Evolutionary conservation across 2,888 invertebrate species (phyloP).

Genomic region (Andrena camellia): DNA sequence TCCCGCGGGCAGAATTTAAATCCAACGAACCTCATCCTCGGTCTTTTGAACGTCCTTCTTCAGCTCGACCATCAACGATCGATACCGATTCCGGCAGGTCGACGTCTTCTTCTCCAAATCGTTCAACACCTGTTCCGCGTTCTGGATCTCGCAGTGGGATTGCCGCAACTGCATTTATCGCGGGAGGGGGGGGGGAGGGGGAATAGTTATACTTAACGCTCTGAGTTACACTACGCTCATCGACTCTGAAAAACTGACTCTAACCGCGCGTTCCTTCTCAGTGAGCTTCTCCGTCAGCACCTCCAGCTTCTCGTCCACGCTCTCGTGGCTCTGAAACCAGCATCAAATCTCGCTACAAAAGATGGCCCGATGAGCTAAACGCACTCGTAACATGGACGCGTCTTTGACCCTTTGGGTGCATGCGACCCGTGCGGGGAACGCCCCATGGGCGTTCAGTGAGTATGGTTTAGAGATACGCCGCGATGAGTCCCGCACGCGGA

Average conservation of each 20-base stretch:
- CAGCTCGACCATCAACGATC: constrained; percentile 70
- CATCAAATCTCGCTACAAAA: constrained; percentile 5
- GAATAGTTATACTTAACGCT: neutral
- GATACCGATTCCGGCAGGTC: constrained; percentile 65
- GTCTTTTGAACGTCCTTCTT: constrained; percentile 75
- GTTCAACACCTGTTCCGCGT: constrained; percentile 65
- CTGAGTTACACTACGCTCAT: no score
- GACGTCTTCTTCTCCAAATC: constrained; percentile 68
- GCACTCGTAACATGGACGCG: no score
- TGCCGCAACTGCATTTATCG: constrained; percentile 52
- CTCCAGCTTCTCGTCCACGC: constrained; percentile 58
- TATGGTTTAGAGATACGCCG: no score
- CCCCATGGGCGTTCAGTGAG: no score
- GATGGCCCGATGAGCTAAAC: neutral
- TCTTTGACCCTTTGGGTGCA: no score
- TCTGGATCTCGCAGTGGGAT: constrained; percentile 64
- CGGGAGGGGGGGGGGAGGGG: no score
- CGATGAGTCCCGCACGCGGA: no score
- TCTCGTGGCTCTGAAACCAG: constrained; percentile 55
- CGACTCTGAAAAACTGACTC: neutral
- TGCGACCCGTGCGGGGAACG: no score
- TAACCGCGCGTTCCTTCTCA: constrained; percentile 60
- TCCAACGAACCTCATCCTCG: constrained; percentile 74
- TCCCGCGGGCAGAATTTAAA: neutral
- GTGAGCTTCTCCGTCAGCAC: constrained; percentile 60